Percentiles rank a stretch among this genome's conserved stretches.
phyloP scores from a whole-genome alignment of 2,797 vertebrate genomes.

The Atherinosoma microstoma region DNA sequence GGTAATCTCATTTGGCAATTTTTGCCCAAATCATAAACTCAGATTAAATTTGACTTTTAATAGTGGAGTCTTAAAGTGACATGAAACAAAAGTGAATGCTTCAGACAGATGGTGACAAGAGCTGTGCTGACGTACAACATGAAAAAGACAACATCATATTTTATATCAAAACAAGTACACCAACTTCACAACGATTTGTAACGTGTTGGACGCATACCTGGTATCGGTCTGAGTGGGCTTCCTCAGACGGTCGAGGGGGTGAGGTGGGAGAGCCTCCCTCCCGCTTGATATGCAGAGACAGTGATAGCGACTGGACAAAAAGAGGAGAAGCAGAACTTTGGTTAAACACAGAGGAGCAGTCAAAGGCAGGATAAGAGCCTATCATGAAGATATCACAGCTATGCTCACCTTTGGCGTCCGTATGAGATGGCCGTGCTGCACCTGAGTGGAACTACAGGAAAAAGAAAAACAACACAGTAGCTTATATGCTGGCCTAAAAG shows the following conservation, averaged over 20 bases:
- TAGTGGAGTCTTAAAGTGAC: neutral
- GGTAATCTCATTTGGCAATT: neutral
- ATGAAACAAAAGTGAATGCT: neutral
- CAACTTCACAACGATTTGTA: neutral
- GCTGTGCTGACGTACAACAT: neutral
- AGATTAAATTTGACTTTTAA: neutral
- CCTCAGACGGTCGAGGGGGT: constrained; percentile 89
- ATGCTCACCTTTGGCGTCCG: constrained; percentile 75
- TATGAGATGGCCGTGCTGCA: constrained; percentile 65
- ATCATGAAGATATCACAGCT: neutral
- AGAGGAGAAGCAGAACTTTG: neutral
- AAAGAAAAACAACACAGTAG: constrained; percentile 15
- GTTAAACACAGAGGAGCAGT: constrained; percentile 6
- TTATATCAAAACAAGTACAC: neutral
- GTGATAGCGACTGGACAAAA: constrained; percentile 86
- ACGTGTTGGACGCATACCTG: constrained; percentile 79
- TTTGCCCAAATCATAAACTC: neutral
- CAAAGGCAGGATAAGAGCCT: neutral
- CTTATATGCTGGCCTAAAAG: neutral
- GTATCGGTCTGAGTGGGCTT: constrained; percentile 94
- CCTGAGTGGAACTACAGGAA: constrained; percentile 46
- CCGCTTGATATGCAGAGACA: constrained; percentile 94
- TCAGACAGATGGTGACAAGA: neutral
- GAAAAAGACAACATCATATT: neutral
- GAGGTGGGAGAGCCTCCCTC: constrained; percentile 91